Conservation (phyloP, 2,888 invertebrate species). For the Synergus laeviventris region DNA sequence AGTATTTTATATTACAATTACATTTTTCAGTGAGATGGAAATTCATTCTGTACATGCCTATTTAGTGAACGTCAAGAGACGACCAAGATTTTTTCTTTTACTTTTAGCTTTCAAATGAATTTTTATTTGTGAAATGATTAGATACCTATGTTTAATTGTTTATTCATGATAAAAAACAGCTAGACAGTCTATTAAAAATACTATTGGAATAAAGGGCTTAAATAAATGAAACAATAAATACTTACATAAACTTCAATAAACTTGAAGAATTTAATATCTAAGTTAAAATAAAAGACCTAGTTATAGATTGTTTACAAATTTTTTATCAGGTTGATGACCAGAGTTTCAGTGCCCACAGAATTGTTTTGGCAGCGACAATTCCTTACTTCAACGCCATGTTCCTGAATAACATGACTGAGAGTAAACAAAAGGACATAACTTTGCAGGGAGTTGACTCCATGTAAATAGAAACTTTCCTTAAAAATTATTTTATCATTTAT, state of each 20-base stretch:
- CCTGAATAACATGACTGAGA: conserved; percentile 91
- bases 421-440: conserved; percentile 87
- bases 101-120: no score
- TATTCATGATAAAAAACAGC: no score
- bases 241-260: no score
- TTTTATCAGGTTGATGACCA: conserved; percentile 83
- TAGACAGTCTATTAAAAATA: no score
- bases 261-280: no score
- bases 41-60: not conserved
- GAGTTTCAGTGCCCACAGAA: conserved; percentile 87
- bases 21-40: not conserved
- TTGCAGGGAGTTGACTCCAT: conserved; percentile 88
- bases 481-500: not conserved
- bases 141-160: not conserved
- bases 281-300: no score
- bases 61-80: not conserved
- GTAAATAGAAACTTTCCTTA: conserved; percentile 75
- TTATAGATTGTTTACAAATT: conserved; percentile 28
- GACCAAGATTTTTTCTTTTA: not conserved
- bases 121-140: no score
- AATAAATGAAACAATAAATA: no score
- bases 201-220: no score
- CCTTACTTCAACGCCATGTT: conserved; percentile 96
- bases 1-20: not conserved
- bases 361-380: conserved; percentile 90